phyloP scores from a whole-genome alignment of 2,888 invertebrate species.

The Plagiodera versicolora region DNA sequence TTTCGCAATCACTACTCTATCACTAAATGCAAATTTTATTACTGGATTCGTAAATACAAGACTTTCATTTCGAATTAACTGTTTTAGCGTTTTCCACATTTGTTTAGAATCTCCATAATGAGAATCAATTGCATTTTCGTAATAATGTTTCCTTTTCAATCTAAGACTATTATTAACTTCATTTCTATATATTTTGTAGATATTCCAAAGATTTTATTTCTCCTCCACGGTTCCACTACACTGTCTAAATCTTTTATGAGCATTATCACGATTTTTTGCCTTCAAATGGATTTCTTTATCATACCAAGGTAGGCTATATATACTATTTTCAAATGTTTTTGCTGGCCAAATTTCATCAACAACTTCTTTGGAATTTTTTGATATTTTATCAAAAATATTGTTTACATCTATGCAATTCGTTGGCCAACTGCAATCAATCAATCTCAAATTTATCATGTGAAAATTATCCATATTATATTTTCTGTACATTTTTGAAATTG shows the following conservation, averaged over 20 bases:
- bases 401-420: conserved; percentile 5
- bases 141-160: conserved; percentile 4
- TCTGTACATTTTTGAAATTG: not conserved
- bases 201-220: conserved; percentile 3
- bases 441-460: not conserved
- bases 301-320: conserved; percentile 3
- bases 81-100: too few species aligned
- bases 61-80: too few species aligned
- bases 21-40: too few species aligned
- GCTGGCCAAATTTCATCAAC: too few species aligned
- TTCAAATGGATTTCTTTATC: not conserved
- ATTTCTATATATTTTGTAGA: conserved; percentile 5
- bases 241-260: conserved; percentile 3
- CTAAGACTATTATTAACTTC: conserved; percentile 6
- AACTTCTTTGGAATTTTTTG: conserved; percentile 2
- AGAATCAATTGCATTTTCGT: not conserved
- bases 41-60: too few species aligned
- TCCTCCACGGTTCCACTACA: not conserved
- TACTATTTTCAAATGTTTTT: conserved; percentile 7
- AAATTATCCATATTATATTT: too few species aligned
- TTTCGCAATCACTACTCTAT: too few species aligned
- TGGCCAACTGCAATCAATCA: conserved; percentile 5
- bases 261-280: not conserved
- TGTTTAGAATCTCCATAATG: too few species aligned
- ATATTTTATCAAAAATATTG: conserved; percentile 3